Conservation (phyloP, 2,888 invertebrate genomes). For the Ditula angustiorana region DNA sequence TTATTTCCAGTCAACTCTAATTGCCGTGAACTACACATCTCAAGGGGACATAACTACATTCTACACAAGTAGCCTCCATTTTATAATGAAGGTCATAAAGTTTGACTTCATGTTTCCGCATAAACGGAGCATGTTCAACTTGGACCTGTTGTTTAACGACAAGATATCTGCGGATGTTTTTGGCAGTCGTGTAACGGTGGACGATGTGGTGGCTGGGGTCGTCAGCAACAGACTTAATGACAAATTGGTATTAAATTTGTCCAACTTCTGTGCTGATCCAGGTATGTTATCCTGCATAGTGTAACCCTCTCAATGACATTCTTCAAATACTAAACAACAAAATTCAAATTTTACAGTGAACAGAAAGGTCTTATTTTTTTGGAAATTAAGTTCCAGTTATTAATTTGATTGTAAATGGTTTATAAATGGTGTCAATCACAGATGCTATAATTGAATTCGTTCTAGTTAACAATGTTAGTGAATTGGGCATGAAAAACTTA, state of each 20-base stretch:
- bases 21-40: constrained; percentile 62
- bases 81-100: constrained; percentile 67
- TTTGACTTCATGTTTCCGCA: constrained; percentile 73
- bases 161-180: constrained; percentile 68
- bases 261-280: constrained; percentile 68
- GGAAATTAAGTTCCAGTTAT: too few species aligned
- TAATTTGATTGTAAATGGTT: too few species aligned
- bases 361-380: too few species aligned
- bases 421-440: too few species aligned
- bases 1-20: constrained; percentile 58
- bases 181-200: constrained; percentile 56
- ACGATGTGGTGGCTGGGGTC: constrained; percentile 64
- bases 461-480: too few species aligned
- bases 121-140: constrained; percentile 65
- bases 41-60: constrained; percentile 62
- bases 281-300: too few species aligned
- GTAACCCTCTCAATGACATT: too few species aligned
- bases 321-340: too few species aligned
- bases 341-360: too few species aligned
- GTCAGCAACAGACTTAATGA: constrained; percentile 65
- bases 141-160: constrained; percentile 73
- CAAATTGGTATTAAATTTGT: constrained; percentile 67
- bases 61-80: constrained; percentile 66
- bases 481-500: too few species aligned
- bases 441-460: too few species aligned